A percentile compares a stretch with the other conserved stretches of the same genome.
phyloP scores from a whole-genome alignment of 1,140 invertebrate species.

The Galleria mellonella region DNA sequence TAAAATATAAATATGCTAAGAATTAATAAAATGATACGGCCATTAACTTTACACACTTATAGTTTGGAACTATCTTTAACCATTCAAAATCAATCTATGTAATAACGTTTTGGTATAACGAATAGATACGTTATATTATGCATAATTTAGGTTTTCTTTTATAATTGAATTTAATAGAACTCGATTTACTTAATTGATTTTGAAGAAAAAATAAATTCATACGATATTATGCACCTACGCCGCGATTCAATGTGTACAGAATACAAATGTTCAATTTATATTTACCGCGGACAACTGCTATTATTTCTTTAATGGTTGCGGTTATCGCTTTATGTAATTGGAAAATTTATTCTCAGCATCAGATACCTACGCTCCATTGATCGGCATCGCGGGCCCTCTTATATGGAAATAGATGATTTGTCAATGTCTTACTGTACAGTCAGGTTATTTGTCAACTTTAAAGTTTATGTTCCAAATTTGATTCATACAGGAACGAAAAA shows the following conservation, averaged over 20 bases:
- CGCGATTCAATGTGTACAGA: background rate
- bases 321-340: conserved; percentile 25
- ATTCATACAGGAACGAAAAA: no score
- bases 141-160: no score
- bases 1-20: conserved; percentile 16
- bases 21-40: conserved; percentile 20
- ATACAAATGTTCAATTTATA: conserved; percentile 11
- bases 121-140: no score
- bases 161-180: no score
- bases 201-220: no score
- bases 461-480: no score
- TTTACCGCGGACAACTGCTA: conserved; percentile 13
- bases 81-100: no score
- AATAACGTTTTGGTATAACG: no score
- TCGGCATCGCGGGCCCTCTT: conserved; percentile 12
- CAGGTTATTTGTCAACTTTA: no score
- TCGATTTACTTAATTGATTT: no score
- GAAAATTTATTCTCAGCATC: conserved; percentile 18
- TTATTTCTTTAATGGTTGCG: conserved; percentile 22
- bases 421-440: conserved; percentile 11
- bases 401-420: conserved; percentile 20
- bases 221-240: no score
- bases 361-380: conserved; percentile 10
- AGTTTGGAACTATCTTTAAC: no score
- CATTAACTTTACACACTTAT: background rate